Conservation (phyloP, 2,113 vertebrate species). For the Peromyscus polionotus region DNA sequence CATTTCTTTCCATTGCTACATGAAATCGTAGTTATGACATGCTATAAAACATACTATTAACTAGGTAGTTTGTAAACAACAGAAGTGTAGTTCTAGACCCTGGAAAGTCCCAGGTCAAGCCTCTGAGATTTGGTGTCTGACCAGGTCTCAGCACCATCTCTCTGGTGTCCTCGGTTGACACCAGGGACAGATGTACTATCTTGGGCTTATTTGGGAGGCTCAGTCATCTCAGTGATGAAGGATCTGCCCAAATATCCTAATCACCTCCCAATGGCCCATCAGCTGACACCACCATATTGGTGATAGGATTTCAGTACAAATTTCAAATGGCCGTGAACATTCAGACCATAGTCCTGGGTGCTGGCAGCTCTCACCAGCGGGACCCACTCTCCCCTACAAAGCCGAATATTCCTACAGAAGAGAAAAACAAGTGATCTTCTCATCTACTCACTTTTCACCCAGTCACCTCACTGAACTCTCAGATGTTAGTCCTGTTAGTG, state of each 20-base stretch:
- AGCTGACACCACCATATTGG: neutral
- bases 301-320: neutral
- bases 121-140: neutral
- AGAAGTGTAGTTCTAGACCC: neutral
- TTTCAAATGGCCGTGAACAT: neutral
- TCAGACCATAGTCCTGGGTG: neutral
- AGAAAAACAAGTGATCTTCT: neutral
- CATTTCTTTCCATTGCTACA: neutral
- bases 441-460: neutral
- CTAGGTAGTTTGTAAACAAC: neutral
- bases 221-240: neutral
- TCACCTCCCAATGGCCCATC: accelerated
- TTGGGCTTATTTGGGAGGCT: neutral
- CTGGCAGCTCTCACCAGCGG: neutral
- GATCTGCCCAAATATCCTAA: neutral
- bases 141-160: neutral
- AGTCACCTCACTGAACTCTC: neutral
- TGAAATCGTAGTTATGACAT: neutral
- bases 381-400: neutral
- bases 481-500: neutral
- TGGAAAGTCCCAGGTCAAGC: neutral
- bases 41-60: neutral
- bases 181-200: neutral
- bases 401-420: neutral
- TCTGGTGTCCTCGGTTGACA: neutral